Percentiles rank a stretch among this genome's conserved stretches.
Evolutionary conservation across 2,113 vertebrate species (phyloP).

Genomic region (Chiloscyllium plagiosum): DNA sequence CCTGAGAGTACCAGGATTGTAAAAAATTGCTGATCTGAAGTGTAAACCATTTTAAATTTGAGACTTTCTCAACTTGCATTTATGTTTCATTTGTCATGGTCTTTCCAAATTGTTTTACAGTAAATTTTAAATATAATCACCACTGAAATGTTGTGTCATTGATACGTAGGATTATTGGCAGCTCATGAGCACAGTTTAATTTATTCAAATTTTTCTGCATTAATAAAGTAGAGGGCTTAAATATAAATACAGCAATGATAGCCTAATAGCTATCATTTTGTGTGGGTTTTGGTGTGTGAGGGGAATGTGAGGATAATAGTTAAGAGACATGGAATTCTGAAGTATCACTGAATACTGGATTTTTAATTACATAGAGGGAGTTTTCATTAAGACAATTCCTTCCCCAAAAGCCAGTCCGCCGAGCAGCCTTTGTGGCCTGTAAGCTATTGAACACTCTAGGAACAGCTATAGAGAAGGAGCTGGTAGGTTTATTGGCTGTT

Average conservation of each 20-base stretch:
- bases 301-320: background rate
- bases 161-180: background rate
- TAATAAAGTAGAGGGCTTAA: background rate
- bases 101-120: background rate
- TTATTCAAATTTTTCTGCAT: background rate
- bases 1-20: background rate
- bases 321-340: background rate
- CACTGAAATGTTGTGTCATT: too few relatives aligned
- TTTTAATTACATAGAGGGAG: background rate
- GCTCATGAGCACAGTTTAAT: background rate
- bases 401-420: background rate
- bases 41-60: background rate
- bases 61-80: background rate
- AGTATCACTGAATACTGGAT: background rate
- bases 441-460: background rate
- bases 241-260: background rate
- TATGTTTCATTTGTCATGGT: background rate
- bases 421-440: background rate
- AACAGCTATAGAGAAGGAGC: background rate
- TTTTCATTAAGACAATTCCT: background rate
- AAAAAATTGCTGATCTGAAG: background rate
- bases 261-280: background rate
- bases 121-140: background rate
- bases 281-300: background rate
- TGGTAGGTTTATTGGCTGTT: background rate